A percentile compares a stretch with the other conserved stretches of the same genome.
Evolutionary conservation across 1,140 invertebrate species (phyloP).

Genomic region (Drosophila sp.): DNA sequence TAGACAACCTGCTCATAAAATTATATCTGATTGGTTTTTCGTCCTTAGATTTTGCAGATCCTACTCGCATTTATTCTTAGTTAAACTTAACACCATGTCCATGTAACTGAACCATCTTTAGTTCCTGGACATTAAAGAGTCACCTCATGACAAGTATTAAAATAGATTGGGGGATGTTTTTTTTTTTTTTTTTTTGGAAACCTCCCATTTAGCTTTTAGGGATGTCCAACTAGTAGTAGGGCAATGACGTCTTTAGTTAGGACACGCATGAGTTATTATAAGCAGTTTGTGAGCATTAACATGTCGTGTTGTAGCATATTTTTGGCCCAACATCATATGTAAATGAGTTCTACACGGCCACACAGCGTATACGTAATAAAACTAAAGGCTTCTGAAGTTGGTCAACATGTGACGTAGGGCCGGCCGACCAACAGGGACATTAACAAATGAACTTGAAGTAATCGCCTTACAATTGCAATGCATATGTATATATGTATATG

Average conservation of each 20-base stretch:
- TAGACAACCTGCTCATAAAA: too few relatives aligned
- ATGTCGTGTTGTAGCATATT: constrained; percentile 39
- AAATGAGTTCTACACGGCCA: constrained; percentile 15
- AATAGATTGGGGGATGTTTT: background rate
- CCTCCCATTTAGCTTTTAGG: background rate
- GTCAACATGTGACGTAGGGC: constrained; percentile 14
- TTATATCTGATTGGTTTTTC: too few relatives aligned
- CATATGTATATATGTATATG: constrained; percentile 18
- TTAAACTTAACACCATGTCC: background rate
- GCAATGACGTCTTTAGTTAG: constrained; percentile 43
- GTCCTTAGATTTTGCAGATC: too few relatives aligned
- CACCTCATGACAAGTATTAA: background rate
- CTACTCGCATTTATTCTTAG: background rate
- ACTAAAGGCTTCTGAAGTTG: constrained; percentile 29
- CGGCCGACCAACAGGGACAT: constrained; percentile 38
- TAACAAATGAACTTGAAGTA: constrained; percentile 61
- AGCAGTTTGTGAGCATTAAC: constrained; percentile 47
- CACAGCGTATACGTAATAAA: constrained; percentile 43
- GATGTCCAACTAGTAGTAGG: background rate
- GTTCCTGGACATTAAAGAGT: background rate
- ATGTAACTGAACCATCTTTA: background rate
- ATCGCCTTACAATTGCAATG: constrained; percentile 6
- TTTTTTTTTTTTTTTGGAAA: background rate
- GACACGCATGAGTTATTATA: constrained; percentile 55
- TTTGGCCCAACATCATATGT: constrained; percentile 52